phyloP scores from a whole-genome alignment of 2,113 vertebrate species.

The Hippocampus mohnikei region DNA sequence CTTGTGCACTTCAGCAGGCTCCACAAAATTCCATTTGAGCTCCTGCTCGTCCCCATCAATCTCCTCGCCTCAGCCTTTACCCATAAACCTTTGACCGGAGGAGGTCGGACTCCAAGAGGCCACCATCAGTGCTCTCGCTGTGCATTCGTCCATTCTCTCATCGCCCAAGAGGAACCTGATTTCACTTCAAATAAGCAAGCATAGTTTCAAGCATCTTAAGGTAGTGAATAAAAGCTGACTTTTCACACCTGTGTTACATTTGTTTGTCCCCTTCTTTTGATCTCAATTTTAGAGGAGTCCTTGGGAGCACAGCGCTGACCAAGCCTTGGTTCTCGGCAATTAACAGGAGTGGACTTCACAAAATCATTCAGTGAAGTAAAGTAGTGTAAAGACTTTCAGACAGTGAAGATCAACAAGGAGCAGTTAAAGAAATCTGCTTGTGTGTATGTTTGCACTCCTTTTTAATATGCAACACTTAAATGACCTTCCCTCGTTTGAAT shows the following conservation, averaged over 20 bases:
- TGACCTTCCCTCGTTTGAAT: too few species aligned
- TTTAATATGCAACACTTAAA: neutral
- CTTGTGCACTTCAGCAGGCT: slow-evolving; percentile 37
- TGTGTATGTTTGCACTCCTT: neutral
- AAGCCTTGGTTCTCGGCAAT: slow-evolving; percentile 22
- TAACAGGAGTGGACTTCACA: slow-evolving; percentile 20
- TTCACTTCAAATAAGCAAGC: slow-evolving; percentile 61
- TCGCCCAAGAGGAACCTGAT: slow-evolving; percentile 48
- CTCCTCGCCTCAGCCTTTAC: slow-evolving; percentile 36
- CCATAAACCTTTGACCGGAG: slow-evolving; percentile 57
- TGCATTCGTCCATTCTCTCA: slow-evolving; percentile 12
- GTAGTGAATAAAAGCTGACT: slow-evolving; percentile 28
- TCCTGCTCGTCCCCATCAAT: slow-evolving; percentile 52
- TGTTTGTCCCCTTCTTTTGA: slow-evolving; percentile 35
- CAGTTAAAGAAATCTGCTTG: neutral
- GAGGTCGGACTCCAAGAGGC: slow-evolving; percentile 23
- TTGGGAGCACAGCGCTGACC: slow-evolving; percentile 36
- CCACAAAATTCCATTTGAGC: slow-evolving; percentile 50
- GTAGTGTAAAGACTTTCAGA: neutral
- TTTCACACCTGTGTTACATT: slow-evolving; percentile 45
- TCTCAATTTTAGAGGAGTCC: slow-evolving; percentile 55
- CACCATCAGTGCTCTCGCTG: slow-evolving; percentile 33
- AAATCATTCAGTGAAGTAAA: slow-evolving; percentile 28
- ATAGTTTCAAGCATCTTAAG: slow-evolving; percentile 53
- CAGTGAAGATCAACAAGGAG: neutral